Conservation (phyloP, 2,113 vertebrate species). For the Plecotus auritus region DNA sequence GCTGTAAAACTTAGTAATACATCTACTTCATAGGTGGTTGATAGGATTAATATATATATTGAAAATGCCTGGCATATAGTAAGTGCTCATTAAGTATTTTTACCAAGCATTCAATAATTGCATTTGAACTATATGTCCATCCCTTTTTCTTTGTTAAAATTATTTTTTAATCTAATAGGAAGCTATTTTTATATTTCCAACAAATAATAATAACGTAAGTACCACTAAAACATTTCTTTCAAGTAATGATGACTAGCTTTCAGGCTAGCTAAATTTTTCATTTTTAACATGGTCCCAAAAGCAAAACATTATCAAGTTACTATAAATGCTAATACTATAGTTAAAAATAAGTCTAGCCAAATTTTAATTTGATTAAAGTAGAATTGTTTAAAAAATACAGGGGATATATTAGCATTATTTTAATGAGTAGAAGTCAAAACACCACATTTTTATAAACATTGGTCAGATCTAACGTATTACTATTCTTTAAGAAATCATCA, state of each 20-base stretch:
- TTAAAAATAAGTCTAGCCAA: conserved; percentile 26
- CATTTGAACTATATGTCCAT: not conserved
- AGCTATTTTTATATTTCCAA: conserved; percentile 12
- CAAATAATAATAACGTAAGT: conserved; percentile 27
- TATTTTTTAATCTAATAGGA: not conserved
- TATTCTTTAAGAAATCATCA: conserved; percentile 85
- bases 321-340: not conserved
- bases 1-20: not conserved
- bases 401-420: conserved; percentile 77
- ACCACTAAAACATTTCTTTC: conserved; percentile 23
- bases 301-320: conserved; percentile 17
- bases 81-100: not conserved
- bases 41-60: not conserved
- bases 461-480: conserved; percentile 91
- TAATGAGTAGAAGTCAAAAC: conserved; percentile 78
- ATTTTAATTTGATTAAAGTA: conserved; percentile 62
- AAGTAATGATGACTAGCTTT: conserved; percentile 21
- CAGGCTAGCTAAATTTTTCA: conserved; percentile 43
- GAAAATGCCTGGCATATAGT: not conserved
- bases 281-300: conserved; percentile 13
- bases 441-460: conserved; percentile 84
- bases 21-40: not conserved
- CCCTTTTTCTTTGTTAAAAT: not conserved
- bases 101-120: not conserved
- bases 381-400: conserved; percentile 77